Evolutionary conservation across 2,113 vertebrate species (phyloP).

Genomic region (Microcebus murinus): DNA sequence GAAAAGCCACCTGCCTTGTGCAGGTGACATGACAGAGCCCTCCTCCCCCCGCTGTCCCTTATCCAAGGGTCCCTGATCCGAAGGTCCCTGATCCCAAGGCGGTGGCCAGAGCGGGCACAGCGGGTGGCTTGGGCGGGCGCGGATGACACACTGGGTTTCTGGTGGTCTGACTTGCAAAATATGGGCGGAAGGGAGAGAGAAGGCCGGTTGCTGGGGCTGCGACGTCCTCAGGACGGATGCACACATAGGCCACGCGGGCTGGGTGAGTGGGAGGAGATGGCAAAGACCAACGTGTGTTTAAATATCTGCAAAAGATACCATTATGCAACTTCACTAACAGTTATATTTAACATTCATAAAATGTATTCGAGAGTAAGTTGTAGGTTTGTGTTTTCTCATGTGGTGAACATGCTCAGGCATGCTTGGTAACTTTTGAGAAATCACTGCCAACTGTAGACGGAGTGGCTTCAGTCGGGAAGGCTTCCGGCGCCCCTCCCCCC

Average conservation of each 20-base stretch:
- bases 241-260: no score
- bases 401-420: not conserved
- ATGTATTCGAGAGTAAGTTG: not conserved
- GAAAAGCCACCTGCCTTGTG: not conserved
- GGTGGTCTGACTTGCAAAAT: no score
- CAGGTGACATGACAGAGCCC: not conserved
- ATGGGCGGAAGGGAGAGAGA: rapidly evolving
- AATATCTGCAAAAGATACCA: not conserved
- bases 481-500: not conserved
- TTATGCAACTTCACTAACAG: no score
- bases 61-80: rapidly evolving
- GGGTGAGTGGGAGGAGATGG: not conserved
- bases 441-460: not conserved
- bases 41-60: rapidly evolving
- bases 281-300: not conserved
- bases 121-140: not conserved
- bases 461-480: not conserved
- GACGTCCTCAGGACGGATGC: not conserved
- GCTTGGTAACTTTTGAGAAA: not conserved
- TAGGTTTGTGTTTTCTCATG: not conserved
- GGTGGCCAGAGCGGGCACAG: not conserved
- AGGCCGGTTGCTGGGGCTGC: not conserved
- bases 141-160: rapidly evolving
- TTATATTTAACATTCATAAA: not conserved
- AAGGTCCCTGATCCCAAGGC: rapidly evolving